A percentile compares a stretch with the other conserved stretches of the same genome.
These are phyloP conservation scores for Megaustenia siamemsis DNA, from an alignment of 2,888 invertebrate species.

Conservation along the genomic window DNA sequence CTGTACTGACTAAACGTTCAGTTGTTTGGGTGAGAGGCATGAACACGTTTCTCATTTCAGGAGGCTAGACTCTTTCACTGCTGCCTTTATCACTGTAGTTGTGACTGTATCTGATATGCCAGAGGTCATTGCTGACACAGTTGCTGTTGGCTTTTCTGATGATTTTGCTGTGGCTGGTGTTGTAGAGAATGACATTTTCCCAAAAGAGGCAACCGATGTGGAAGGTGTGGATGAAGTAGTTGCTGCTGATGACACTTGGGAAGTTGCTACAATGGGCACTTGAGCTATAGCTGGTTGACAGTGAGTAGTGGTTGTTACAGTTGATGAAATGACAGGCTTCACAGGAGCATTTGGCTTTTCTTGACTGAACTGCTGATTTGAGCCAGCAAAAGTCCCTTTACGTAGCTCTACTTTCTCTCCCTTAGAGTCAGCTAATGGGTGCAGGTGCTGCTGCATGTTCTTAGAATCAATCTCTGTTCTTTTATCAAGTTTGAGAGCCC, in stretches of 20 bases:
- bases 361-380: neutral
- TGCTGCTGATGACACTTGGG: neutral
- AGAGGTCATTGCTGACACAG: slow-evolving; percentile 51
- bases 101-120: slow-evolving; percentile 32
- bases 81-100: slow-evolving; percentile 14
- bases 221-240: neutral
- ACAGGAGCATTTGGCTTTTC: slow-evolving; percentile 39
- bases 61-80: slow-evolving; percentile 8
- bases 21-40: slow-evolving; percentile 34
- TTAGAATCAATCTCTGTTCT: slow-evolving; percentile 48
- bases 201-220: neutral
- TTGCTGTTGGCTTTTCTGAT: slow-evolving; percentile 51
- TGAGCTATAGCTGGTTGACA: no score
- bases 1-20: slow-evolving; percentile 23
- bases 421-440: neutral
- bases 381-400: neutral
- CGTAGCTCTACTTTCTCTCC: neutral
- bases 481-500: slow-evolving; percentile 51
- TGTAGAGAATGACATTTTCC: slow-evolving; percentile 24
- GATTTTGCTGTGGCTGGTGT: slow-evolving; percentile 23
- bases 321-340: neutral
- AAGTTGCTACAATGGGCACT: neutral
- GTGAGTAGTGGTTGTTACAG: neutral
- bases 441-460: slow-evolving; percentile 16
- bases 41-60: neutral